These are phyloP conservation scores for Lacerta viridis DNA, from an alignment of 2,797 vertebrate genomes.

Conservation along the genomic window DNA sequence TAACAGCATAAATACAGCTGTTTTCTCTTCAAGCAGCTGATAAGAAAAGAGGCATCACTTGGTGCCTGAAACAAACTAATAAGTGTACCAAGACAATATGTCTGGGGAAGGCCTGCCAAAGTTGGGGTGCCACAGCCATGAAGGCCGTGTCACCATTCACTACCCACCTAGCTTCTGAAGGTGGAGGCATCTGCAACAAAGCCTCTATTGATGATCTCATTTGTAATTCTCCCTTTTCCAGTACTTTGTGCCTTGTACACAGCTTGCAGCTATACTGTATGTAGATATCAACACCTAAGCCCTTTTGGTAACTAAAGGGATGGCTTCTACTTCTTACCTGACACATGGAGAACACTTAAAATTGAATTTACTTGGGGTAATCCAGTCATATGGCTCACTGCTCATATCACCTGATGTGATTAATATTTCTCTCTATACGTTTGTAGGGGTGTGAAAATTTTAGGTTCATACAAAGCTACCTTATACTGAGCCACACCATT, in stretches of 20 bases:
- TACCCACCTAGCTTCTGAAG: background rate
- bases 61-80: background rate
- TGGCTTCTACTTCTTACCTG: background rate
- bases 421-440: too few species aligned
- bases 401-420: too few species aligned
- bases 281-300: background rate
- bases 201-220: background rate
- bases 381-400: too few species aligned
- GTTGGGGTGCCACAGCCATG: background rate
- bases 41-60: background rate
- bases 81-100: background rate
- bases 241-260: background rate
- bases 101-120: background rate
- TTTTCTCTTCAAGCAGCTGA: background rate
- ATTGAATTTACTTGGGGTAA: too few species aligned
- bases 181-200: background rate
- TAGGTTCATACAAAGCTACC: background rate
- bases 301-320: background rate
- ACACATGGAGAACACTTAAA: background rate
- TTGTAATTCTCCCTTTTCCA: background rate
- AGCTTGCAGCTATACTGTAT: background rate
- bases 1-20: background rate
- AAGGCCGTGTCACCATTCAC: background rate
- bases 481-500: background rate
- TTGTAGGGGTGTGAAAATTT: too few species aligned